These are phyloP conservation scores for Petrolisthes cinctipes DNA, from an alignment of 2,888 invertebrate genomes.

Conservation along the genomic window DNA sequence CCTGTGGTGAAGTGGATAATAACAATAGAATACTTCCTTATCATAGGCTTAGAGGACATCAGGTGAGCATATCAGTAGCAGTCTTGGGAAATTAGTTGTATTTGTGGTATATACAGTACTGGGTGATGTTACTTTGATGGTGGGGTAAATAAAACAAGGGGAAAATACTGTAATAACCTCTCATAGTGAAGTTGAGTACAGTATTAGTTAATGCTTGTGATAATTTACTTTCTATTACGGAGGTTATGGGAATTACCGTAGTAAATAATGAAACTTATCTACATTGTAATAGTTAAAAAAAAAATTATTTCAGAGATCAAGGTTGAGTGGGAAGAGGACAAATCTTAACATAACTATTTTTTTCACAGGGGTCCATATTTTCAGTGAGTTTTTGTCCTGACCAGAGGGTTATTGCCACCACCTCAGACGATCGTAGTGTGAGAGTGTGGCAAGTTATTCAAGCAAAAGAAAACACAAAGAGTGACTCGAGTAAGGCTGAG, in stretches of 20 bases:
- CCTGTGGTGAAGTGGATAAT: constrained; percentile 26
- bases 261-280: background rate
- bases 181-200: background rate
- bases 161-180: background rate
- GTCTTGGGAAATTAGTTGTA: too few relatives aligned
- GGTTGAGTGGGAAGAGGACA: background rate
- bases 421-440: constrained; percentile 59
- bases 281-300: background rate
- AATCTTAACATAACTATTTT: background rate
- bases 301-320: too few relatives aligned
- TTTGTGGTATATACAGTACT: too few relatives aligned
- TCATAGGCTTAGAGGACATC: constrained; percentile 43
- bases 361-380: constrained; percentile 53
- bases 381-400: constrained; percentile 43
- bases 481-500: background rate
- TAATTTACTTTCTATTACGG: background rate
- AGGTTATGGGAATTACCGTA: background rate
- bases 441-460: constrained; percentile 43
- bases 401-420: constrained; percentile 44
- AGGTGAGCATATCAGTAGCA: constrained; percentile 21
- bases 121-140: too few relatives aligned
- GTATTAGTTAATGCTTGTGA: background rate
- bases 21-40: constrained; percentile 25
- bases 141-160: background rate
- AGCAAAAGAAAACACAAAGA: background rate